Evolutionary conservation across 1,140 invertebrate genomes (phyloP), one percentile per base, ranked within the genome.

Genomic region (Trichonephila clavipes): DNA sequence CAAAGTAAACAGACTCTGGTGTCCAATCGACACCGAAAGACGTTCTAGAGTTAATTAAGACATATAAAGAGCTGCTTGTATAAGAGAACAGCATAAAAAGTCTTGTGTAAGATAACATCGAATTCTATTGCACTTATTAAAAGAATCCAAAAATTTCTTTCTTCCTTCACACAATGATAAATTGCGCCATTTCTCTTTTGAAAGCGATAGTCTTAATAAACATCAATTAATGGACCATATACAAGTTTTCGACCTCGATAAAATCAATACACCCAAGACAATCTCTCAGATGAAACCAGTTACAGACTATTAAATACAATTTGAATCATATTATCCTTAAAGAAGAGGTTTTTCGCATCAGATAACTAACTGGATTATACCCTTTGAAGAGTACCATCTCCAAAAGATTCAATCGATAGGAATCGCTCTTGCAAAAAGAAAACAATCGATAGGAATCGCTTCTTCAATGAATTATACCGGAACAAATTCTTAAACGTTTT

Each of bases 291-390:
- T 40, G 51, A 77, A 40, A 77, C 72, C 34, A 77, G 72, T 77
- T 34, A 34, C 12, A 12, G 28, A 77, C 28, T 77, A 77, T 40
- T 77, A 77, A 18, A 19, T 40, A 24, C 28, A 77, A 28, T 40
- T 77, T 34, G 34, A 77, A 77, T 77, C 72, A 18, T 77, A 77
- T 77, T 19, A 77, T 3, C 28, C 24, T 34, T 77, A 77, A 34
- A 18, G 28, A 14, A 77, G 18, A 34, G 72, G 14, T 40, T 77
- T 34, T 24, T 12, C 14, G 1, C 28, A 77, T 77, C 72, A 77
- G 72, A 77, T 77, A 77, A 77, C 72, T 77, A 77, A 77, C 72
- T 40, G 28, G 28, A 77, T 77, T 77, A 77, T 34, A 77, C 24
- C n/a, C n/a, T 34, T 77, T 19, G 28, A 77, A 21, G 72, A 77